phyloP scores from a whole-genome alignment of 2,888 invertebrate species.

The Scaeva pyrastri region DNA sequence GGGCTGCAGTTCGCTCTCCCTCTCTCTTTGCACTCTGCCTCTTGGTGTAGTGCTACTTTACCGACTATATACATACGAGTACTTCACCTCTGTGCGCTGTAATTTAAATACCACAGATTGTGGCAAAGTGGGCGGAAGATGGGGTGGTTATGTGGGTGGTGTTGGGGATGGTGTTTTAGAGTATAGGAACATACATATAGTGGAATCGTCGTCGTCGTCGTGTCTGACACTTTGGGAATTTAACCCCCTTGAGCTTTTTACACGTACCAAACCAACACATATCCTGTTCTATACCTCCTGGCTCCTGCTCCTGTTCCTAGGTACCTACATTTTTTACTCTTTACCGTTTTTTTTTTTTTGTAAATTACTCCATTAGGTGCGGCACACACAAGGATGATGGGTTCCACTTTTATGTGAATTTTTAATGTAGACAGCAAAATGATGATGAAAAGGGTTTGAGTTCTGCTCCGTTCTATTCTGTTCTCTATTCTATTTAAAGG shows the following conservation, averaged over 20 bases:
- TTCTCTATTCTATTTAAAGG: background rate
- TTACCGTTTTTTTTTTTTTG: conserved; percentile 33
- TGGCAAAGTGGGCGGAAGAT: conserved; percentile 34
- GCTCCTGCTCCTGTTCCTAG: background rate
- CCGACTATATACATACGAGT: background rate
- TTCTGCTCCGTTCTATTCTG: background rate
- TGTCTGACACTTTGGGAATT: conserved; percentile 71
- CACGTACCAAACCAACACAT: conserved; percentile 29
- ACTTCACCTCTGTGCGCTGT: conserved; percentile 50
- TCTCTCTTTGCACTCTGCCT: background rate
- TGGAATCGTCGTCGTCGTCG: conserved; percentile 22
- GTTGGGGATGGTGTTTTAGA: background rate
- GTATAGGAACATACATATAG: background rate
- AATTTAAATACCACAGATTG: conserved; percentile 75
- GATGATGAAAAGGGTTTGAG: conserved; percentile 37
- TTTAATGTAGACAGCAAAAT: conserved; percentile 50
- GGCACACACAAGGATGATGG: conserved; percentile 66
- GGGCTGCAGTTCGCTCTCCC: background rate
- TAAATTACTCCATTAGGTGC: conserved; percentile 74
- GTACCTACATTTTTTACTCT: conserved; percentile 12
- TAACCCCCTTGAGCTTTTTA: conserved; percentile 59
- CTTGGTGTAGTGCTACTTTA: too few relatives aligned
- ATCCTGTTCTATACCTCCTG: background rate
- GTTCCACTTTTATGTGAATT: conserved; percentile 52
- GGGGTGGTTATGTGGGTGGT: conserved; percentile 1